These are phyloP conservation scores for Aphidius colemani DNA, from an alignment of 2,888 invertebrate genomes.

Conservation along the genomic window DNA sequence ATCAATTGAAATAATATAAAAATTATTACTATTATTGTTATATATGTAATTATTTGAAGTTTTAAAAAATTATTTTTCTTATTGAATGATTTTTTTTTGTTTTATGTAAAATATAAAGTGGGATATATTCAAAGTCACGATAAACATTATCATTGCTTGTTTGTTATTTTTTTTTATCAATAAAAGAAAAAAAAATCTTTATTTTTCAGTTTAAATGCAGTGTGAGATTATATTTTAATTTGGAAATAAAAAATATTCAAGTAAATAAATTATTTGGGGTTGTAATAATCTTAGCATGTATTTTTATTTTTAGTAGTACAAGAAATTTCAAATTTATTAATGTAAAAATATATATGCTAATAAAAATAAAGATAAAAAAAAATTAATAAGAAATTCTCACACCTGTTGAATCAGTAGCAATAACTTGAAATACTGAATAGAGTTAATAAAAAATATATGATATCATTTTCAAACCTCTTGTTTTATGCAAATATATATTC, in stretches of 20 bases:
- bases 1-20: background rate
- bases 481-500: background rate
- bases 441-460: background rate
- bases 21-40: too few species aligned
- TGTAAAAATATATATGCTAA: too few species aligned
- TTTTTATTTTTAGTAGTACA: background rate
- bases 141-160: too few species aligned
- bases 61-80: too few species aligned
- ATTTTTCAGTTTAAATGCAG: too few species aligned
- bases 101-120: too few species aligned
- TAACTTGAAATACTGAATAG: background rate
- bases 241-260: background rate
- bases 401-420: conserved; percentile 12
- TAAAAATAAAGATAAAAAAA: background rate
- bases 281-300: background rate
- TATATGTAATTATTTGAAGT: too few species aligned
- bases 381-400: conserved; percentile 8
- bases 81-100: too few species aligned
- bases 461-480: background rate
- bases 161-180: too few species aligned
- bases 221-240: background rate
- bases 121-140: too few species aligned
- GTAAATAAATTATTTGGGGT: conserved; percentile 12
- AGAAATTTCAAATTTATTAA: background rate
- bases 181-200: too few species aligned